phyloP scores from a whole-genome alignment of 2,888 invertebrate genomes.

The Callosobruchus maculatus region DNA sequence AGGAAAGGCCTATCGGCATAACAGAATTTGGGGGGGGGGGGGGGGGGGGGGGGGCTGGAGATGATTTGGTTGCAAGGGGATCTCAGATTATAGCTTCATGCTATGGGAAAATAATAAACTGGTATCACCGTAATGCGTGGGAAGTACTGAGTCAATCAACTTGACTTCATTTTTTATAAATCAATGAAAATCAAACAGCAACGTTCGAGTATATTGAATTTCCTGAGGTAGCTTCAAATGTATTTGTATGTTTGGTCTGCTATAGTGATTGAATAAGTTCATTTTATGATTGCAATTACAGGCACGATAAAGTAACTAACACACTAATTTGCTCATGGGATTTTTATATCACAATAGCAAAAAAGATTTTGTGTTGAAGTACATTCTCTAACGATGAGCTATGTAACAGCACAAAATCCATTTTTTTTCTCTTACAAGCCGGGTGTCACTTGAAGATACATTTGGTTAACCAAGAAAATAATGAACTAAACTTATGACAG shows the following conservation, averaged over 20 bases:
- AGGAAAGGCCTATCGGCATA: too few relatives aligned
- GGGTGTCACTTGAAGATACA: neutral
- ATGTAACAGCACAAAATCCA: neutral
- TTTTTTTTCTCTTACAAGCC: neutral
- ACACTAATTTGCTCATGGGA: conserved; percentile 29
- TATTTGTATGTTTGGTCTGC: neutral
- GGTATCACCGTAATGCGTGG: too few relatives aligned
- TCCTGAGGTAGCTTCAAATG: too few relatives aligned
- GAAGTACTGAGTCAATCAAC: too few relatives aligned
- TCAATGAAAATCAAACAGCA: too few relatives aligned
- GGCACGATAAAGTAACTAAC: conserved; percentile 48
- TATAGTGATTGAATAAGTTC: conserved; percentile 12
- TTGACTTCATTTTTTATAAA: too few relatives aligned
- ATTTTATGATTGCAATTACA: conserved; percentile 42
- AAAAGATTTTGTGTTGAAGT: conserved; percentile 37
- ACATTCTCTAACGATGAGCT: neutral
- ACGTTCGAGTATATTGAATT: too few relatives aligned
- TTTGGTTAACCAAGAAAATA: neutral
- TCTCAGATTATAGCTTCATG: too few relatives aligned
- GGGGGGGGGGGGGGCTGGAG: too few relatives aligned
- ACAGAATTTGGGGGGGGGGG: too few relatives aligned
- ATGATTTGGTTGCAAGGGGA: too few relatives aligned
- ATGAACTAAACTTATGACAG: neutral
- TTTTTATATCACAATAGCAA: conserved; percentile 43
- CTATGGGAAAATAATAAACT: too few relatives aligned